These are phyloP conservation scores for Danaus plexippus DNA, from an alignment of 1,140 invertebrate species.

Conservation along the genomic window DNA sequence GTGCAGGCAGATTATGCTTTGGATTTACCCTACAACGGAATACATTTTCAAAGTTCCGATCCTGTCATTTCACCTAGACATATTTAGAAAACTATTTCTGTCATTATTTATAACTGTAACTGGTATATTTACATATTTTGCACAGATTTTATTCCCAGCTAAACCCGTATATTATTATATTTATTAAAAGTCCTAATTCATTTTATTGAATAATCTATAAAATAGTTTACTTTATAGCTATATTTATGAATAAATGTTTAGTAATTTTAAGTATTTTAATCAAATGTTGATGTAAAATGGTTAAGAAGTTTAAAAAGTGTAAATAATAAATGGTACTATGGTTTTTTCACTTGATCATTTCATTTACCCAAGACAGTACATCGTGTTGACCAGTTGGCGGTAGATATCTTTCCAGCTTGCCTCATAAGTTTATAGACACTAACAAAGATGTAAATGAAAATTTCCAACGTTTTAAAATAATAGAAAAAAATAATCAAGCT, in stretches of 20 bases:
- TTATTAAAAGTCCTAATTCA: conserved; percentile 25
- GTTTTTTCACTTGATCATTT: too few species aligned
- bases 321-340: too few species aligned
- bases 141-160: conserved; percentile 50
- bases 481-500: too few species aligned
- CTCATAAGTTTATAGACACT: too few species aligned
- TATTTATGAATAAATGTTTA: conserved; percentile 1
- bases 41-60: conserved; percentile 66
- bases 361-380: too few species aligned
- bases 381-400: too few species aligned
- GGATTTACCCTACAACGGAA: conserved; percentile 62
- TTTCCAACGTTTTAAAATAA: too few species aligned
- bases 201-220: too few species aligned
- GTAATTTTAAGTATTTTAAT: not conserved
- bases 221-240: not conserved
- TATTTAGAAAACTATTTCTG: conserved; percentile 45
- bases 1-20: conserved; percentile 65
- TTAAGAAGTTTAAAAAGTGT: too few species aligned
- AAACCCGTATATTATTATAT: conserved; percentile 43
- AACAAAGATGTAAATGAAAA: too few species aligned
- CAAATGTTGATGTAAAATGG: too few species aligned
- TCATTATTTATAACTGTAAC: conserved; percentile 39
- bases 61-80: conserved; percentile 63
- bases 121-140: conserved; percentile 45
- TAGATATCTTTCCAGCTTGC: too few species aligned